phyloP scores from a whole-genome alignment of 2,888 invertebrate genomes.

The Zhuqinia jingwanae region DNA sequence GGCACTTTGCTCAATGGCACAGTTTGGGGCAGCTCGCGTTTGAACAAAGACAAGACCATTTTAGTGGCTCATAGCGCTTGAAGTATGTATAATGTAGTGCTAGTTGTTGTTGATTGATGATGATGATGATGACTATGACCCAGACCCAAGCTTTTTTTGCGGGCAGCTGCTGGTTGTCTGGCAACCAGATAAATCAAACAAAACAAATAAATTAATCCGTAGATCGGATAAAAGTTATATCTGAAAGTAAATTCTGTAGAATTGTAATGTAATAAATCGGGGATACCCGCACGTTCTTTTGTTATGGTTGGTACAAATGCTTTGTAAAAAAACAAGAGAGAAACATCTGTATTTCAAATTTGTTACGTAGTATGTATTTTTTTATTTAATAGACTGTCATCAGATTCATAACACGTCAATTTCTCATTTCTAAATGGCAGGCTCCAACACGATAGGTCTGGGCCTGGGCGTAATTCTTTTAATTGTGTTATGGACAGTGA shows the following conservation, averaged over 20 bases:
- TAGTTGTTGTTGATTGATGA: no score
- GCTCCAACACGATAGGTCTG: constrained; percentile 50
- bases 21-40: background rate
- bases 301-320: no score
- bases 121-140: background rate
- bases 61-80: no score
- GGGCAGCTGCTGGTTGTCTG: background rate
- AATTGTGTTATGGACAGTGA: constrained; percentile 60
- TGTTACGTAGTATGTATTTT: no score
- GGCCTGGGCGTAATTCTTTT: constrained; percentile 58
- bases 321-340: no score
- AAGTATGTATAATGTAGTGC: no score
- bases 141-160: background rate
- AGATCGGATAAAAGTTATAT: background rate
- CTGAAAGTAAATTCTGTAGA: no score
- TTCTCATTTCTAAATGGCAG: constrained; percentile 56
- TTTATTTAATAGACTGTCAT: no score
- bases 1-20: background rate
- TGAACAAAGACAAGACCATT: background rate
- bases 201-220: background rate
- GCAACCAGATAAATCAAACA: background rate
- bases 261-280: no score
- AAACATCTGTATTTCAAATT: no score
- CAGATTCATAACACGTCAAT: no score
- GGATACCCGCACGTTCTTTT: no score